Percentiles rank a stretch among this genome's conserved stretches.
Evolutionary conservation across 2,113 vertebrate species (phyloP).

Genomic region (Elephantulus edwardii): DNA sequence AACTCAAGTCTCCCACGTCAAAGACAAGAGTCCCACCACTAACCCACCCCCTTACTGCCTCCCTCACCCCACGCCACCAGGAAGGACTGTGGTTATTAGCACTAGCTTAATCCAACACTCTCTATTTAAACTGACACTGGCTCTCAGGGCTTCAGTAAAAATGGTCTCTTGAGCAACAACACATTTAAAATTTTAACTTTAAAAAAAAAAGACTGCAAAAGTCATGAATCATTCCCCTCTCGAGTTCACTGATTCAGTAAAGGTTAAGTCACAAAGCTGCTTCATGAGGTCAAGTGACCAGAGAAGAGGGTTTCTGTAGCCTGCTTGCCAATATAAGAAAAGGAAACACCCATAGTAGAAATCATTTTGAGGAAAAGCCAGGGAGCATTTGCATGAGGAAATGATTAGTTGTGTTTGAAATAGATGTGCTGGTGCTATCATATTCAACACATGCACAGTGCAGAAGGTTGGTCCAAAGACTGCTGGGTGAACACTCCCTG

Average conservation of each 20-base stretch:
- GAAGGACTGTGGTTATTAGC: background rate
- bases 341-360: background rate
- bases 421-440: rapidly evolving
- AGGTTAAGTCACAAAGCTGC: background rate
- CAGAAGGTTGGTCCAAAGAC: background rate
- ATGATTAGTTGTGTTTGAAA: background rate
- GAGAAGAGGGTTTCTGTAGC: background rate
- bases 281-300: background rate
- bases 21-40: background rate
- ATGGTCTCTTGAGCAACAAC: background rate
- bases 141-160: background rate
- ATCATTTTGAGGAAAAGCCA: background rate
- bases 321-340: background rate
- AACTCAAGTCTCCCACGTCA: background rate
- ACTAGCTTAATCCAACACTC: background rate
- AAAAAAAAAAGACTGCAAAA: background rate
- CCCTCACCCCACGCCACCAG: too few species aligned
- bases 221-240: background rate
- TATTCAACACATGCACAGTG: rapidly evolving
- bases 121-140: background rate
- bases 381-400: background rate
- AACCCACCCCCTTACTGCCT: background rate
- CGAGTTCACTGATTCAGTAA: background rate
- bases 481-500: background rate
- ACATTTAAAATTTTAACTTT: background rate